phyloP scores from a whole-genome alignment of 2,888 invertebrate genomes.

The Caenorhabditis doughertyi region DNA sequence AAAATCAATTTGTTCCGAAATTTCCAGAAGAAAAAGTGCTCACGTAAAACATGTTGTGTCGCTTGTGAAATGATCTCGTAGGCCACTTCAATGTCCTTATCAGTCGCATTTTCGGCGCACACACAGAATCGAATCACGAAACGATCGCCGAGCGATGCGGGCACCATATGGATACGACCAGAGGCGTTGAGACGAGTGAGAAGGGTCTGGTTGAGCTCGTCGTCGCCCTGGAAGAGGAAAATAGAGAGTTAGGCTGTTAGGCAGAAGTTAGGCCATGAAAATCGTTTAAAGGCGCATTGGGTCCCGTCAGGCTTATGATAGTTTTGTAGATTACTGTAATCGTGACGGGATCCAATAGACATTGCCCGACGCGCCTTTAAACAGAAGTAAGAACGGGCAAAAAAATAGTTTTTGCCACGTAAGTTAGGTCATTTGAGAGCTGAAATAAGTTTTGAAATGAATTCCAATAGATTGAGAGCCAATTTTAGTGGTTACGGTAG shows the following conservation, averaged over 20 bases:
- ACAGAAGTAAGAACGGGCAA: too few relatives aligned
- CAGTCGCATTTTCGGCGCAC: slow-evolving; percentile 92
- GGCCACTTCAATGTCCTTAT: slow-evolving; percentile 86
- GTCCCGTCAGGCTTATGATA: too few relatives aligned
- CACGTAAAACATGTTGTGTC: slow-evolving; percentile 87
- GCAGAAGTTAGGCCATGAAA: not conserved
- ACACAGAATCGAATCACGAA: slow-evolving; percentile 88
- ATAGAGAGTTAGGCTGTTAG: not conserved
- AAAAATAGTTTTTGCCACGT: too few relatives aligned
- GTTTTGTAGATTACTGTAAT: too few relatives aligned
- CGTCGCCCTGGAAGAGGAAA: slow-evolving; percentile 84
- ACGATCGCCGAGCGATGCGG: slow-evolving; percentile 82
- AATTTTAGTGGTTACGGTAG: too few relatives aligned
- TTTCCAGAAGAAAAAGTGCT: slow-evolving; percentile 71
- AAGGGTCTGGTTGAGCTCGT: slow-evolving; percentile 92
- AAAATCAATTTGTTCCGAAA: not conserved
- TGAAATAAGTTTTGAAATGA: too few relatives aligned
- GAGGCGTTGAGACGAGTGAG: slow-evolving; percentile 94
- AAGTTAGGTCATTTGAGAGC: too few relatives aligned
- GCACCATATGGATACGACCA: slow-evolving; percentile 94
- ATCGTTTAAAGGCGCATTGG: not conserved
- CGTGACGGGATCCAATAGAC: too few relatives aligned
- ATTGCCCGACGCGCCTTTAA: too few relatives aligned
- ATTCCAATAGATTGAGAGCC: too few relatives aligned
- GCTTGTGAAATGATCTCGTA: slow-evolving; percentile 84